Base-by-base conservation (phyloP, 2,888 invertebrate species). In the Bursaphelenchus okinawaensis region DNA sequence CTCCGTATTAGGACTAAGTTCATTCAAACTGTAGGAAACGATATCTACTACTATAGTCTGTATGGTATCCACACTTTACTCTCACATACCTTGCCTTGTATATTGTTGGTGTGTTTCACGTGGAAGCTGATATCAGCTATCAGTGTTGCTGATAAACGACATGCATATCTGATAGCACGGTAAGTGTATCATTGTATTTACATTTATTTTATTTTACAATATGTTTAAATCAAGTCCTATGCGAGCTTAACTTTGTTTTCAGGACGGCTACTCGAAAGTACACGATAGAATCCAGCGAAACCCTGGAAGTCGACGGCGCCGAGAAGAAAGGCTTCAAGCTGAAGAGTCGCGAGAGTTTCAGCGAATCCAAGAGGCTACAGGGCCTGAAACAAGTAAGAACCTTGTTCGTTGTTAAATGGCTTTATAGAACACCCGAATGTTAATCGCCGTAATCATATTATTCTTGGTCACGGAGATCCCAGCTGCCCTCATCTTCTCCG, bases 51-150 rank as follows among this genome's bases (percentile, higher is more conserved):
- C 85, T 89, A 89, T 64, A 56, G 68, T 12, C 83, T 84, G 65
- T 84, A 87, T 85, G 87, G 89, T 75, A 91, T 92, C 83, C 88
- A 93, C 23, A 91, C 93, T 16, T 85, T 93, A 4, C 91, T 92
- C 84, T 91, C 93, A 9, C 92, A 94, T 83, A 86, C 92, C 70
- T 87, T 92, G 66, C 93, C 94, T 0, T 94, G 93, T 85, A 88
- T 90, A 7, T 88, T 90, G 1, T 87, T 94, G 52, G 91, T 93
- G 0, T 90, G 91, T 22, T 87, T 94, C 65, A 94, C 93, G 82
- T 89, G 91, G 0, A 86, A 93, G 16, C 87, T 94, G 6, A 92
- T 93, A 83, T 86, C 88, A 56, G 92, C 93, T 0, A 88, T 94
- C 88, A 87, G 90, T 63, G 87, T 89, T 68, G 93, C 93, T 0